Base-by-base conservation (phyloP, 2,888 invertebrate species). In the Acleris laterana region DNA sequence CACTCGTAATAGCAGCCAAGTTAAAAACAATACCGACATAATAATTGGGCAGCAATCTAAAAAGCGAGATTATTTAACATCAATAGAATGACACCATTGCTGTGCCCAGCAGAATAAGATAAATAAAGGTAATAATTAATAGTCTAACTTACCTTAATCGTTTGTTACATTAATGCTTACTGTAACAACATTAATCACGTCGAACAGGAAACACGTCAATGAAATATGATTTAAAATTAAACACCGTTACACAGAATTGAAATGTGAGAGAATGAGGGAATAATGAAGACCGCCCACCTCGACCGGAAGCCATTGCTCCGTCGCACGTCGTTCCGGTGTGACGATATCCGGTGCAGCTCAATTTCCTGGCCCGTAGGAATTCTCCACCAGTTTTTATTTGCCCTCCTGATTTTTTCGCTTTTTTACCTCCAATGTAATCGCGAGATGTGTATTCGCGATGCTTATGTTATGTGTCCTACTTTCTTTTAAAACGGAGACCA, bases 271-370 rank as follows among this genome's bases (percentile, higher is more conserved):
- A 83, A 84, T 80, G 75, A 76, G 73, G 74, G 80, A 81, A 84
- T 88, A 89, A 88, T 87, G 87, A 87, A 86, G 82, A 80, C 82
- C 81, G 82, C 82, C 80, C 83, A 86, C 84, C 84, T 84, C 85
- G 82, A 70, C 82, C 89, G 90, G 90, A 90, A 85, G 86, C 83
- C 84, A 84, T 86, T 83, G 80, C 88, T 83, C 81, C 84, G 84
- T 87, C 87, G 84, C 88, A 87, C 85, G 86, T 83, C 84, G 86
- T 83, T 83, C 89, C 90, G 86, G 87, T 88, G 87, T 85, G 87
- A 87, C 89, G 89, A 90, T 90, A 90, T 92, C 91, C 91, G 90
- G 86, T 86, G 89, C 86, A 88, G 87, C 87, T 87, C 90, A 90
- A 92, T 91, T 91, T 92, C 91, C 91, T 84, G 88, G 70, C 76